These are phyloP conservation scores for Drosophila biarmipes DNA, from an alignment of 1,140 invertebrate genomes.

Conservation along the genomic window DNA sequence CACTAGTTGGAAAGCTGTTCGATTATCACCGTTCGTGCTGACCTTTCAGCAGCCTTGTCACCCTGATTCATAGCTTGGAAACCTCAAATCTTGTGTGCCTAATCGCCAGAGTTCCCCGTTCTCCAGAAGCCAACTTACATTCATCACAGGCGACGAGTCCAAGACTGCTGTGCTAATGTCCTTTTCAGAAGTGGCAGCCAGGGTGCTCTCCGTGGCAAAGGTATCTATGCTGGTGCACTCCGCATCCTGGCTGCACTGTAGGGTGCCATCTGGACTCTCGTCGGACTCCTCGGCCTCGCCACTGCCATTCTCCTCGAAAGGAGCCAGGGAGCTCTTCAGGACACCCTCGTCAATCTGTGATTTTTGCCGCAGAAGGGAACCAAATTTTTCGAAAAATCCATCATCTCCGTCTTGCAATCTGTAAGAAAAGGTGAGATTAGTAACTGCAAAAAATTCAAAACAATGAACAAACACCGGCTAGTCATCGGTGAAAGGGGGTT, in stretches of 20 bases:
- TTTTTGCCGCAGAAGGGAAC: slow-evolving; percentile 89
- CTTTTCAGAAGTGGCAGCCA: slow-evolving; percentile 43
- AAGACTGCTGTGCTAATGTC: slow-evolving; percentile 51
- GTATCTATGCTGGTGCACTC: slow-evolving; percentile 26
- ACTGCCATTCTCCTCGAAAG: slow-evolving; percentile 79
- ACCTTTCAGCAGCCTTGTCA: neutral
- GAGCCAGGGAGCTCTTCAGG: slow-evolving; percentile 85
- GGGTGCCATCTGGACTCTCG: slow-evolving; percentile 52
- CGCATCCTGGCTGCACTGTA: slow-evolving; percentile 15
- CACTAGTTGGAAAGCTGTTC: neutral
- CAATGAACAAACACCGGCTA: neutral
- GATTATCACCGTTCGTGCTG: neutral
- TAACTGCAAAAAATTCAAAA: too few species aligned
- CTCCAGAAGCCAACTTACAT: slow-evolving; percentile 87
- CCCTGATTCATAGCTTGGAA: neutral
- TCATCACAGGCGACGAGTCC: slow-evolving; percentile 87
- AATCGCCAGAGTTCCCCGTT: neutral
- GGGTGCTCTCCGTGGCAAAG: slow-evolving; percentile 21
- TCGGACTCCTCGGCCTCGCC: slow-evolving; percentile 16
- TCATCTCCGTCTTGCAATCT: slow-evolving; percentile 91
- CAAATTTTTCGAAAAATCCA: slow-evolving; percentile 92
- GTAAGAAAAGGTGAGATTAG: slow-evolving; percentile 43
- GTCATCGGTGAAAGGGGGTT: neutral
- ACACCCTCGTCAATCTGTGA: slow-evolving; percentile 85
- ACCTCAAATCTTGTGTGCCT: neutral